Evolutionary conservation across 2,797 vertebrate genomes (phyloP).

Genomic region (Falco rusticolus): DNA sequence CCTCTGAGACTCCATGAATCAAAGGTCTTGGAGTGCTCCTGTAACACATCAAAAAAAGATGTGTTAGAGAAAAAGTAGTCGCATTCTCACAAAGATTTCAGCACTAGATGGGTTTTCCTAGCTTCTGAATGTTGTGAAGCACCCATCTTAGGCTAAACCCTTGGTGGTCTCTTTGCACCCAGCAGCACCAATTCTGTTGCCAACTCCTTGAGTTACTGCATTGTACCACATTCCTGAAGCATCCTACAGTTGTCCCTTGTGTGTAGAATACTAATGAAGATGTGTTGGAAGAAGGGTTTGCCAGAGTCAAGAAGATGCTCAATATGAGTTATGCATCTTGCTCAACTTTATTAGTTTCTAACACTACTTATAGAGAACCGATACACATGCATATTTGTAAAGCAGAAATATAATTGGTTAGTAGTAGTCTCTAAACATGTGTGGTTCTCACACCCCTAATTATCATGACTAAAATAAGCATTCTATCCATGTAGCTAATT

Average conservation of each 20-base stretch:
- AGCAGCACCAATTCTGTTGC: background rate
- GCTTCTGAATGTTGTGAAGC: background rate
- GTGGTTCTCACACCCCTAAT: too few species aligned
- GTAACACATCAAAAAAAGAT: background rate
- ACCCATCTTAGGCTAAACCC: background rate
- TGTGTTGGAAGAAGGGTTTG: too few species aligned
- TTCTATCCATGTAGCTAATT: too few species aligned
- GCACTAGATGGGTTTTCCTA: background rate
- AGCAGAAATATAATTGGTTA: too few species aligned
- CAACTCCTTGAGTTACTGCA: background rate
- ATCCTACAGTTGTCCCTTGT: background rate
- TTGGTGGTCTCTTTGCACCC: background rate
- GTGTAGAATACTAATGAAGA: background rate
- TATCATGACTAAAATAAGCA: too few species aligned
- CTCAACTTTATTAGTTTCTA: too few species aligned
- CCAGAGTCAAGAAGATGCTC: too few species aligned
- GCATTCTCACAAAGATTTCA: background rate
- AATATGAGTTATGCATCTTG: too few species aligned
- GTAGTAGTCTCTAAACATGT: too few species aligned
- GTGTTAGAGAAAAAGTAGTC: background rate
- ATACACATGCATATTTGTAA: too few species aligned
- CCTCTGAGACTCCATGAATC: background rate
- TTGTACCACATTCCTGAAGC: background rate
- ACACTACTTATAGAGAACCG: too few species aligned
- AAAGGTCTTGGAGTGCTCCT: background rate